phyloP scores from a whole-genome alignment of 2,888 invertebrate genomes.

The Acleris cristana region DNA sequence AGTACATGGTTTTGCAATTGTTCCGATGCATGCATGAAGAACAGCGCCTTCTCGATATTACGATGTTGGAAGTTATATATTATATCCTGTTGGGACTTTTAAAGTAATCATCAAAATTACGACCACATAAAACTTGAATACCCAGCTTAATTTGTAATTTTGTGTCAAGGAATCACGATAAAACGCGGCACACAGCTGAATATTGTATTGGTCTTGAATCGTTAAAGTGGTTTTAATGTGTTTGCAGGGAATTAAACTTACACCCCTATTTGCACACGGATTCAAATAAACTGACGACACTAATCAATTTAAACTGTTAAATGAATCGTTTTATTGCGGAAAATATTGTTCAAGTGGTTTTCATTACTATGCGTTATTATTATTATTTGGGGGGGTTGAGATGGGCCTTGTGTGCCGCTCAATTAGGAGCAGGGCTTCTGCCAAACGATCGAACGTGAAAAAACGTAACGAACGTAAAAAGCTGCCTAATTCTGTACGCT shows the following conservation, averaged over 20 bases:
- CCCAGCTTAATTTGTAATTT: constrained; percentile 66
- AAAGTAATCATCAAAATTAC: constrained; percentile 61
- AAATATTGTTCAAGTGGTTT: neutral
- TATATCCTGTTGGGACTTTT: constrained; percentile 44
- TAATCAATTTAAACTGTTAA: neutral
- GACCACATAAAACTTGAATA: constrained; percentile 65
- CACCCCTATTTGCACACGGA: constrained; percentile 42
- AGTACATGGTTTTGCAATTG: no score
- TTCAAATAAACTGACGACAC: constrained; percentile 10
- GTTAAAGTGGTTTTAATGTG: constrained; percentile 65
- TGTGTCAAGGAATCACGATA: constrained; percentile 64
- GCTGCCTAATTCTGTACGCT: no score
- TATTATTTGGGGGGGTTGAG: no score
- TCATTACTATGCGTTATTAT: neutral
- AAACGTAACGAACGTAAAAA: no score
- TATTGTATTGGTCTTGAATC: constrained; percentile 57
- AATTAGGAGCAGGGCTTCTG: no score
- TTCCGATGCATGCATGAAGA: no score
- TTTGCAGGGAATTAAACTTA: constrained; percentile 65
- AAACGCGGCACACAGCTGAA: constrained; percentile 59
- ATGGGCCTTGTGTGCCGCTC: no score
- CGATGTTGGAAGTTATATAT: neutral
- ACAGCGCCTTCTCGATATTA: no score
- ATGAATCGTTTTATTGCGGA: neutral
- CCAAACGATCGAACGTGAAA: no score